A percentile compares a stretch with the other conserved stretches of the same genome.
Evolutionary conservation across 2,113 vertebrate species (phyloP).

Genomic region (Rhabdornis inornatus): DNA sequence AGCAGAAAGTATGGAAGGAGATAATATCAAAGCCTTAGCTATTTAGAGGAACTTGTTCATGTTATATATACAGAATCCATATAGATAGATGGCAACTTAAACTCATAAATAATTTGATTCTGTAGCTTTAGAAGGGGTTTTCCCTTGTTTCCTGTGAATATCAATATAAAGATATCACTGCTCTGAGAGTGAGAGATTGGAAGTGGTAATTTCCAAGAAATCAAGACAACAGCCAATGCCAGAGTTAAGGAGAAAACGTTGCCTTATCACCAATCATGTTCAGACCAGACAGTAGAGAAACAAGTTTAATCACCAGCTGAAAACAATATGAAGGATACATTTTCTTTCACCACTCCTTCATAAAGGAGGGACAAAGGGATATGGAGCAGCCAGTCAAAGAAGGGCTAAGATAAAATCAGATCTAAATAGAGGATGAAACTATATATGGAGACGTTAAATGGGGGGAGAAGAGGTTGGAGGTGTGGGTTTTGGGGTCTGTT

Average conservation of each 20-base stretch:
- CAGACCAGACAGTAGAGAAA: background rate
- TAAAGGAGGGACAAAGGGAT: background rate
- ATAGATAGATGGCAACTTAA: background rate
- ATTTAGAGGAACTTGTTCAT: background rate
- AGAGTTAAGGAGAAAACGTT: background rate
- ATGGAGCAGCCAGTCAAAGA: background rate
- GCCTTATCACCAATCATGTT: background rate
- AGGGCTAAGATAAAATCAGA: background rate
- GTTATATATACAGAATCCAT: background rate
- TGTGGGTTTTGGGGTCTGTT: background rate
- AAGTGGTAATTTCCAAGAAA: background rate
- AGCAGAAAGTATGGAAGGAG: background rate
- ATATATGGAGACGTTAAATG: background rate
- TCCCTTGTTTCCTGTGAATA: background rate
- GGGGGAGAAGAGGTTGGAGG: rapidly evolving
- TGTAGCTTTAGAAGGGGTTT: background rate
- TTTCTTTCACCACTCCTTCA: background rate
- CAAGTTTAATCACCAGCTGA: background rate
- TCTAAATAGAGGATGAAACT: background rate
- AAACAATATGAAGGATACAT: background rate
- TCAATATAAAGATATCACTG: background rate
- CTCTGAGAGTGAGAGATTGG: background rate
- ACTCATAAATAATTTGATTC: background rate
- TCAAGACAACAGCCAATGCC: background rate
- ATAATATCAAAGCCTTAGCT: background rate